Evolutionary conservation across 2,113 vertebrate genomes (phyloP), one percentile per base, ranked within the genome.

Genomic region (Dascyllus trimaculatus): DNA sequence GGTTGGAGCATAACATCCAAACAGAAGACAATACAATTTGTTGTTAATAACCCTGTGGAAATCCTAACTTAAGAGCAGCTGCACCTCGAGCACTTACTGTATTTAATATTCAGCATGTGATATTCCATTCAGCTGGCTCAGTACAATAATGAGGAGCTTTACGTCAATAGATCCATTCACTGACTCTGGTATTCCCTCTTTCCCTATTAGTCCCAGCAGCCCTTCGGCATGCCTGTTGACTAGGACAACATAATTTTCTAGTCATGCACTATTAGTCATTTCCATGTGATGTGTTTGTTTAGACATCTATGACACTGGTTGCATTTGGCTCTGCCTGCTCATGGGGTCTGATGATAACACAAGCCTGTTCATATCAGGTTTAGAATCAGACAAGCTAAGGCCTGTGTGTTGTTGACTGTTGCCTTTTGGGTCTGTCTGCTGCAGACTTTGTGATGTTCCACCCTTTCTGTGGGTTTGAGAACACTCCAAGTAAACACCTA

Each of bases 21-120:
- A 7, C 32, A 35, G 32, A 35, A 10, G 7, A 35, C 32, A 6
- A 2, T 35, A 35, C 17, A 18, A 17, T 14, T 18, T 59, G 51
- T 25, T 69, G 22, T 61, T 25, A 15, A 21, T 26, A 29, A 46
- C n/a, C 59, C 9, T 24, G 14, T 14, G 17, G 26, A 65, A 49
- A 56, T 13, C 54, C 22, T 58, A 5, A 22, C 56, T 18, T 51
- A 17, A 61, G 32, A 65, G 18, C 51, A 35, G 4, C 21, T 61
- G 4, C 19, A 26, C 66, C 62, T 56, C 24, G 1, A 22, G 52
- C 51, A 2, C 24, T 67, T 9, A 40, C 57, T 74, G 25, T 63
- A 59, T 76, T 81, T 79, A 53, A 71, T 63, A 67, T 76, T 64
- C 57, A 60, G 70, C 71, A 56, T 73, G 71, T 78, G 78, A 80